These are phyloP conservation scores for Pyrrhosoma nymphula DNA, from an alignment of 2,888 invertebrate genomes.

Conservation along the genomic window DNA sequence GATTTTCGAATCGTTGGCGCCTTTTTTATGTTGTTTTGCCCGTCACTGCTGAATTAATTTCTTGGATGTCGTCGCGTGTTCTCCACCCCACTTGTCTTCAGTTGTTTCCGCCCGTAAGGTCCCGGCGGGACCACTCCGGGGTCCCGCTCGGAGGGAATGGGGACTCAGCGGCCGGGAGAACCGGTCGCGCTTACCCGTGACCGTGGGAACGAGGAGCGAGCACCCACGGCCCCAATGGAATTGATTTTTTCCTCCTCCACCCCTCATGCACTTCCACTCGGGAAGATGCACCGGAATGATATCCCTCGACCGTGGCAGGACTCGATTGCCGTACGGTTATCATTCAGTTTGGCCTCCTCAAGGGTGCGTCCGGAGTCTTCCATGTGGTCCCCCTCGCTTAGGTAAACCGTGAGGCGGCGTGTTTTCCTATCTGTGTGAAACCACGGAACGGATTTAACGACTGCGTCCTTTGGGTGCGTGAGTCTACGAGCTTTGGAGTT, in stretches of 20 bases:
- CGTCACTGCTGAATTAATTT: background rate
- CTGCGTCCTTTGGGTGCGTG: no score
- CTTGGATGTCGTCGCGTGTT: background rate
- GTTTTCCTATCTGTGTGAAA: no score
- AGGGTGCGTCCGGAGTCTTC: no score
- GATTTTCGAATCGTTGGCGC: background rate
- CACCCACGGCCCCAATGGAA: background rate
- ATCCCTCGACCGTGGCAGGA: background rate
- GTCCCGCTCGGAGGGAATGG: background rate
- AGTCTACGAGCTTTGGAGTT: no score
- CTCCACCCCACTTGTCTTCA: background rate
- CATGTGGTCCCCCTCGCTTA: no score
- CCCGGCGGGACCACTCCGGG: background rate
- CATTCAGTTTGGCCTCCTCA: no score
- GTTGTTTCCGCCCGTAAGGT: background rate
- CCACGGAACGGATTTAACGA: no score
- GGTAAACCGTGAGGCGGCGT: no score
- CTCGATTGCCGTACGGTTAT: background rate
- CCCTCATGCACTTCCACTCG: background rate
- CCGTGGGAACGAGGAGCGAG: slow-evolving; percentile 21
- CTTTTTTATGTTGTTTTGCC: background rate
- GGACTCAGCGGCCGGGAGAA: background rate
- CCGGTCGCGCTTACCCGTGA: slow-evolving; percentile 37
- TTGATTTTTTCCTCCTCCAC: background rate
- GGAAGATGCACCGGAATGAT: background rate